Evolutionary conservation across 2,888 invertebrate genomes (phyloP).

Genomic region (Sympetrum striolatum): DNA sequence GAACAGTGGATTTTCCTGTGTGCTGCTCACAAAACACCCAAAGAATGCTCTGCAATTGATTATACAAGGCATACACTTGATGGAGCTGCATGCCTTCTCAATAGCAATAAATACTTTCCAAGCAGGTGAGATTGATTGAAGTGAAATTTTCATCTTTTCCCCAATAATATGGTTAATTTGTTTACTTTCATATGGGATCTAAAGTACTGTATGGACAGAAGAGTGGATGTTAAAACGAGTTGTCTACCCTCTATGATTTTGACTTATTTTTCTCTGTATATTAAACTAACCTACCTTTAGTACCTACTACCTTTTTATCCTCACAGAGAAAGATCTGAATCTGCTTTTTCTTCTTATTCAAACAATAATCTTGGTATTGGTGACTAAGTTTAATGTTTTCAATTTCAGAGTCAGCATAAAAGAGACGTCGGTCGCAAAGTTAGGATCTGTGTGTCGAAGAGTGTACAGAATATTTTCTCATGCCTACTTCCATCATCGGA

Average conservation of each 20-base stretch:
- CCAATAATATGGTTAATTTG: no score
- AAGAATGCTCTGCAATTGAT: constrained; percentile 99
- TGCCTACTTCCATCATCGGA: constrained; percentile 97
- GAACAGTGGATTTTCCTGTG: constrained; percentile 99
- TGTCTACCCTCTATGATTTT: no score
- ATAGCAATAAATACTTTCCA: constrained; percentile 99
- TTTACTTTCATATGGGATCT: background rate
- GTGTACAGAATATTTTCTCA: constrained; percentile 99
- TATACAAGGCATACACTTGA: constrained; percentile 98
- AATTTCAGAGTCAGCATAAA: constrained; percentile 93
- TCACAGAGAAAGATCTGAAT: background rate
- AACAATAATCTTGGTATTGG: no score
- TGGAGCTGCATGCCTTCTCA: constrained; percentile 97
- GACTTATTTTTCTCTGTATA: background rate
- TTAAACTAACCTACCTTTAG: no score
- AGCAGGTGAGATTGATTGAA: constrained; percentile 75
- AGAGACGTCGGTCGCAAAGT: constrained; percentile 97
- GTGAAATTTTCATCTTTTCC: no score
- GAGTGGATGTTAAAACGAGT: background rate
- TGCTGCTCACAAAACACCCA: constrained; percentile 99
- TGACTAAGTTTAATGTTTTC: constrained; percentile 47
- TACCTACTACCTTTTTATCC: no score
- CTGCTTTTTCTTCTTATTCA: no score
- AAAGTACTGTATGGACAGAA: background rate
- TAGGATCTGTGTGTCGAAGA: constrained; percentile 97